Evolutionary conservation across 2,113 vertebrate genomes (phyloP), one percentile per base, ranked within the genome.

Genomic region (Coreoperca whiteheadi): DNA sequence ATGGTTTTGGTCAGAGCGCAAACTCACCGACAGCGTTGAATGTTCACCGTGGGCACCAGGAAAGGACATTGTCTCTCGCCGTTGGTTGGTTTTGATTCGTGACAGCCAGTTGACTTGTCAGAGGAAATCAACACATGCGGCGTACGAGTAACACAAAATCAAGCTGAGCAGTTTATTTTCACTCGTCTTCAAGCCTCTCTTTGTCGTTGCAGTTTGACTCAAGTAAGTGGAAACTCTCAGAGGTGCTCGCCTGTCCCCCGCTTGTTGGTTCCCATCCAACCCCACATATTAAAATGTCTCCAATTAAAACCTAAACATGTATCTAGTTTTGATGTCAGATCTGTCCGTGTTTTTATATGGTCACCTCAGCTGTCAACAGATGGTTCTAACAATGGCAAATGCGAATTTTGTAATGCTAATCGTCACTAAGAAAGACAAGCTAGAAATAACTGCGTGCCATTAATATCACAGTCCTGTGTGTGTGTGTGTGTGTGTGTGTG

Each of bases 21-120:
- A 99, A 98, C 97, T 98, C 97, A 98, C 97, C 97, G 97, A 98
- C 97, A 98, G 97, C 97, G 97, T 98, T 98, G 97, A 98, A 98
- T 98, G 97, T 98, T 98, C 97, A 94, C 95, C 94, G 95, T 94
- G 96, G 95, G 94, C 95, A 96, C 97, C 96, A 88, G 39, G 14
- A 59, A n/a, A 28, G 43, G 28, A 23, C 32, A 3, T 10, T 30
- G 15, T 12, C n/a, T 64, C 21, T 60, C 4, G 0, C 12, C 3
- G 0, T n/a, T 39, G 34, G 21, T 74, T 25, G 11, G 32, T 69
- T 67, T n/a, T 65, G 53, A 53, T 51, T 48, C 10, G 56, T 34
- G n/a, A 23, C 0, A 46, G 0, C 34, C 23, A 12, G 74, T 76
- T 50, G 5, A 28, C 9, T 43, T 25, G 10, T 60, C 50, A 41